phyloP scores from a whole-genome alignment of 2,888 invertebrate genomes.

The Hydriomena furcata region DNA sequence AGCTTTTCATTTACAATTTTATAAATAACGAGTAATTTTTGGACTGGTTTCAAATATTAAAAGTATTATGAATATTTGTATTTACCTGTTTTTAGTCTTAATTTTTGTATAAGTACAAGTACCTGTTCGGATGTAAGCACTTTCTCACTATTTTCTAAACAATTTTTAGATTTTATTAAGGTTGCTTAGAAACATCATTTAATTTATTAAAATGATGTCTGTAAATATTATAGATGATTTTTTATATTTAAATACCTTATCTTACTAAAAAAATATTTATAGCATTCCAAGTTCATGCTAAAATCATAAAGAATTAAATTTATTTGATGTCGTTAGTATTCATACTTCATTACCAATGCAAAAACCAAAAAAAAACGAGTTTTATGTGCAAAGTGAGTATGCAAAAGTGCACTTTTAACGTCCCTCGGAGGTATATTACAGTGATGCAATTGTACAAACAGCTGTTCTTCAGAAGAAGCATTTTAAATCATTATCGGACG shows the following conservation, averaged over 20 bases:
- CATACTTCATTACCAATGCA: not conserved
- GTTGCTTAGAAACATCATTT: no score
- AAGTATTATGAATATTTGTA: no score
- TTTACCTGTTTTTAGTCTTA: no score
- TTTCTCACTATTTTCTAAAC: no score
- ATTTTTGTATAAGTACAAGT: no score
- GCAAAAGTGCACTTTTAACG: not conserved
- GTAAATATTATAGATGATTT: no score
- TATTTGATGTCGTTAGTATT: not conserved
- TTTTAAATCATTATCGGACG: slow-evolving; percentile 23
- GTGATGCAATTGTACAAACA: slow-evolving; percentile 1
- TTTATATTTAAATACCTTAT: no score
- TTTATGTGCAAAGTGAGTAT: slow-evolving; percentile 3
- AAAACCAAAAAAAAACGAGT: not conserved
- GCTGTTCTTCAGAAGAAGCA: slow-evolving; percentile 9
- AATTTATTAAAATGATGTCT: no score
- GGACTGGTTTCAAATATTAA: not conserved
- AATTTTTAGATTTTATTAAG: no score
- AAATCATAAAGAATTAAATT: slow-evolving; percentile 1
- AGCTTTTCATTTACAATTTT: not conserved
- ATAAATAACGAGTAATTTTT: not conserved
- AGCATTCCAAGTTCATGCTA: not conserved
- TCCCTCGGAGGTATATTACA: slow-evolving; percentile 1
- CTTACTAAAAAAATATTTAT: no score
- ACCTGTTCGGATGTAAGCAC: no score